Evolutionary conservation across 1,140 invertebrate species (phyloP).

Genomic region (Drosophila bipectinata): DNA sequence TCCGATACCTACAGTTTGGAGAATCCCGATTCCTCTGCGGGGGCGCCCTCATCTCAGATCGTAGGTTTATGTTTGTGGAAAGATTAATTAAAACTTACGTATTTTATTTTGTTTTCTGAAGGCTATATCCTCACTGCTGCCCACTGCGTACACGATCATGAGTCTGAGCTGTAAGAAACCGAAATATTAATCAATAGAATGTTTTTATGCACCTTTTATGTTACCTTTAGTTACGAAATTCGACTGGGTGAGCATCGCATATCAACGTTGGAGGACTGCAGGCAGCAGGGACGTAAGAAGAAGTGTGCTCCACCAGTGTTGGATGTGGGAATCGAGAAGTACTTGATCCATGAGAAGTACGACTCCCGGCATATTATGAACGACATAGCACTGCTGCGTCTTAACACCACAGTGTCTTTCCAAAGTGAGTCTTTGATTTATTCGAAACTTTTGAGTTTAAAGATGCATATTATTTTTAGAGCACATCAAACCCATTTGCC

Average conservation of each 20-base stretch:
- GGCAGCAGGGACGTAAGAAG: constrained; percentile 62
- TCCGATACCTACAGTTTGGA: constrained; percentile 78
- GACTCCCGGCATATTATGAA: constrained; percentile 85
- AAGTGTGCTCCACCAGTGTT: constrained; percentile 84
- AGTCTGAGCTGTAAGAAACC: constrained; percentile 68
- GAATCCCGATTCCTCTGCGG: constrained; percentile 75
- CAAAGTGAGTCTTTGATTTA: constrained; percentile 40
- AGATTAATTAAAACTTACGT: too few species aligned
- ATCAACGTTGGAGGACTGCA: constrained; percentile 85
- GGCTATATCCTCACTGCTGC: constrained; percentile 88
- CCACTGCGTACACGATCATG: constrained; percentile 60
- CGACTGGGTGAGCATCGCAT: constrained; percentile 88
- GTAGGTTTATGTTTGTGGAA: constrained; percentile 20
- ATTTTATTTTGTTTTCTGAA: neutral
- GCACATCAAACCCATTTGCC: constrained; percentile 89
- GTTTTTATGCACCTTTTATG: neutral
- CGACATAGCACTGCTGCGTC: constrained; percentile 88
- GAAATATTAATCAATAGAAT: neutral
- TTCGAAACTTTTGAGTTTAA: neutral
- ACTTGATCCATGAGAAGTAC: constrained; percentile 87
- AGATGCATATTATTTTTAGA: constrained; percentile 41
- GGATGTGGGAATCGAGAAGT: constrained; percentile 86
- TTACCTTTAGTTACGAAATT: constrained; percentile 83
- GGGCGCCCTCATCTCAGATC: constrained; percentile 84
- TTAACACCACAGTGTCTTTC: constrained; percentile 52